phyloP scores from a whole-genome alignment of 2,888 invertebrate genomes.

The Andrena bicolor region DNA sequence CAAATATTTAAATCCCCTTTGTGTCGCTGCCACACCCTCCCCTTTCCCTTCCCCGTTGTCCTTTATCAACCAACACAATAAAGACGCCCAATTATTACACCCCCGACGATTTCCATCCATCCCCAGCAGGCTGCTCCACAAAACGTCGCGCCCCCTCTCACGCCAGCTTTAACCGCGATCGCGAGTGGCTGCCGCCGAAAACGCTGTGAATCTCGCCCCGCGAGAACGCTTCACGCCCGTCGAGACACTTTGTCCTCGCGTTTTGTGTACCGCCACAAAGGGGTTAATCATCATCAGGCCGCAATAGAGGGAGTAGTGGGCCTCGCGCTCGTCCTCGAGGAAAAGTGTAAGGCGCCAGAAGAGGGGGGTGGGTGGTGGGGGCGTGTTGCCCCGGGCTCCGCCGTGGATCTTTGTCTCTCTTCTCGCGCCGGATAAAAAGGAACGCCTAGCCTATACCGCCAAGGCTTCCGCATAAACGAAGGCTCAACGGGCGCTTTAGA shows the following conservation, averaged over 20 bases:
- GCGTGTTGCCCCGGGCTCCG: conserved; percentile 36
- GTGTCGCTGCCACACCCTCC: too few relatives aligned
- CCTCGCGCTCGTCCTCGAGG: conserved; percentile 63
- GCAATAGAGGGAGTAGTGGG: conserved; percentile 52
- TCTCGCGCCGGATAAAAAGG: conserved; percentile 52
- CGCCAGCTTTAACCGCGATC: conserved; percentile 19
- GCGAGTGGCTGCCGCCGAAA: conserved; percentile 7
- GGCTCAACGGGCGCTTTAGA: conserved; percentile 62
- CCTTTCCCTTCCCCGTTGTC: too few relatives aligned
- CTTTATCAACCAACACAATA: too few relatives aligned
- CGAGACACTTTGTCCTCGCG: conserved; percentile 41
- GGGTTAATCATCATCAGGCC: conserved; percentile 69
- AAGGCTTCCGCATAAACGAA: conserved; percentile 69
- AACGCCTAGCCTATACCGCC: conserved; percentile 59
- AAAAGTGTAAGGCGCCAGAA: conserved; percentile 42
- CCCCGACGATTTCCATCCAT: conserved; percentile 11
- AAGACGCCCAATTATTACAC: neutral
- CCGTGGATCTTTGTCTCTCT: conserved; percentile 23
- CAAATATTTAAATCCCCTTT: too few relatives aligned
- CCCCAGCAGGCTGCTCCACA: conserved; percentile 35
- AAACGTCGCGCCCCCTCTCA: conserved; percentile 26
- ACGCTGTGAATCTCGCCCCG: neutral
- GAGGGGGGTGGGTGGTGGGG: conserved; percentile 1
- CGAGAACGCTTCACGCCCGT: conserved; percentile 13
- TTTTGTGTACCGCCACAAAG: conserved; percentile 56